Percentiles rank a stretch among this genome's conserved stretches.
These are phyloP conservation scores for Onychostoma macrolepis DNA, from an alignment of 2,113 vertebrate genomes.

Conservation along the genomic window DNA sequence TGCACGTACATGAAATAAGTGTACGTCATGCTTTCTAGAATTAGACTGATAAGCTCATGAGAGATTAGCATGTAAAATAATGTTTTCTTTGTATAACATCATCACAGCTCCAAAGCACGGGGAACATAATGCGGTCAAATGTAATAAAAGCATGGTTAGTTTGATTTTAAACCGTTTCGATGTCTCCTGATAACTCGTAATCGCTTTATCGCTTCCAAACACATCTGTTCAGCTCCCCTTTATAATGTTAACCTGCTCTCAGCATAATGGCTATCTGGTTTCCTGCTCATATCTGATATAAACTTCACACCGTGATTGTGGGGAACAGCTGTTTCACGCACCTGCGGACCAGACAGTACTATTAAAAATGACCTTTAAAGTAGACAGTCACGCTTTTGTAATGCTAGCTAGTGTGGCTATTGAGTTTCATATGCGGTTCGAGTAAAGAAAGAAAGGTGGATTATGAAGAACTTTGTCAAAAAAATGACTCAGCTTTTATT, in stretches of 20 bases:
- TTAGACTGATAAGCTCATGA: constrained; percentile 1
- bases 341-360: constrained; percentile 34
- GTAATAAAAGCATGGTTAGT: not conserved
- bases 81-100: not conserved
- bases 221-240: constrained; percentile 11
- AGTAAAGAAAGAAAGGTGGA: not conserved
- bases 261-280: constrained; percentile 42
- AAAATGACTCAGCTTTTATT: not conserved
- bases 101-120: not conserved
- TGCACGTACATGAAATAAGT: not conserved
- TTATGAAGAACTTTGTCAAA: not conserved
- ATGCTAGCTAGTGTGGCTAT: constrained; percentile 38
- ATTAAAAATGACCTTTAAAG: constrained; percentile 44
- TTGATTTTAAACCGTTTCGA: not conserved
- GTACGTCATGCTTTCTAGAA: not conserved
- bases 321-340: constrained; percentile 36
- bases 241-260: constrained; percentile 33
- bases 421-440: not conserved
- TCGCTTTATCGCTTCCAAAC: constrained; percentile 36
- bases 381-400: constrained; percentile 18
- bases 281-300: constrained; percentile 45
- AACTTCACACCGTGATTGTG: constrained; percentile 35
- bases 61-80: not conserved
- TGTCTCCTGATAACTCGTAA: constrained; percentile 16
- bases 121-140: not conserved